These are phyloP conservation scores for Crax fasciolata DNA, from an alignment of 2,797 vertebrate species.

Conservation along the genomic window DNA sequence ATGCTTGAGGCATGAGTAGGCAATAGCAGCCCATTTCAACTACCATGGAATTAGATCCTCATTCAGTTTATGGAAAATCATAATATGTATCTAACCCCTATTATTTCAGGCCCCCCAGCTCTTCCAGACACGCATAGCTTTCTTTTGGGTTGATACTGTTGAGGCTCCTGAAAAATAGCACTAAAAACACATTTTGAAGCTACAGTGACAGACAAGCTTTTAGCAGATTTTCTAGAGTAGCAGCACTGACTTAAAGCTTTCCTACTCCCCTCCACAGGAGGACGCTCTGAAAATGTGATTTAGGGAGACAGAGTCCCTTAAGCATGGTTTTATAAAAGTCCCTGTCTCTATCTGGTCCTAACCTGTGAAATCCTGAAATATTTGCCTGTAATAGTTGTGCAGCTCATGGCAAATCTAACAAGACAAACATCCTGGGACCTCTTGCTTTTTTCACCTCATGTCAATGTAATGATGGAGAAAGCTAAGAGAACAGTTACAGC, in stretches of 20 bases:
- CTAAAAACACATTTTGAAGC: neutral
- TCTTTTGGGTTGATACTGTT: neutral
- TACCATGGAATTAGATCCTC: neutral
- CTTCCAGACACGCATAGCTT: neutral
- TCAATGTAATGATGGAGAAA: constrained; percentile 4
- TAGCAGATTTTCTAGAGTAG: neutral
- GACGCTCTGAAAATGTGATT: neutral
- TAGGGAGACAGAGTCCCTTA: neutral
- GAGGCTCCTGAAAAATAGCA: neutral
- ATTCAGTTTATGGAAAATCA: neutral
- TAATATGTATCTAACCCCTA: neutral
- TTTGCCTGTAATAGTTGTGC: neutral
- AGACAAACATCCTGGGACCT: neutral
- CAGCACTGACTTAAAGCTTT: neutral
- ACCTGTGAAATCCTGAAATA: neutral
- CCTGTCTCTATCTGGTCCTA: neutral
- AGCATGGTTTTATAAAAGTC: neutral
- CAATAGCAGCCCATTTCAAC: neutral
- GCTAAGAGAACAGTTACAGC: neutral
- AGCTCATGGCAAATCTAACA: neutral
- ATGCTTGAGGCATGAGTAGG: neutral
- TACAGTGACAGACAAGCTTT: neutral
- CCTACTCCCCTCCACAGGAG: neutral
- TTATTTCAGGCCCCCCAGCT: neutral
- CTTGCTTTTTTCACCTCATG: neutral